Conservation (phyloP, 2,113 vertebrate species). For the Eublepharis macularius region DNA sequence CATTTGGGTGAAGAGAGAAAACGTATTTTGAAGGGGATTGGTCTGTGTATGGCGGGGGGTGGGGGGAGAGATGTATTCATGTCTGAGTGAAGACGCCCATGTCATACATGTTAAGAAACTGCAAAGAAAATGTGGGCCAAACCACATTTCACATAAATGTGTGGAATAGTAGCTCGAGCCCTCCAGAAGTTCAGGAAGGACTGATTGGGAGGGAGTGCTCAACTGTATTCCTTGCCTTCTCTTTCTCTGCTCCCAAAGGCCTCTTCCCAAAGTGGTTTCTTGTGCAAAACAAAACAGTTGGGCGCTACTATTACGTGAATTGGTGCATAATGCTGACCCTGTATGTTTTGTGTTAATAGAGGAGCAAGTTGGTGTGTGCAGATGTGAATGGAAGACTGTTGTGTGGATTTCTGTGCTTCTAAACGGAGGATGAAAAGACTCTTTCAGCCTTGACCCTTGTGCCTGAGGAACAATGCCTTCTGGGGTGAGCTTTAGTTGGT, state of each 20-base stretch:
- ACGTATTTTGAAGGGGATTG: not conserved
- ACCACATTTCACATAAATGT: not conserved
- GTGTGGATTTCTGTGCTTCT: slow-evolving; percentile 6
- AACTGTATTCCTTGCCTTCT: not conserved
- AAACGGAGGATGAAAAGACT: not conserved
- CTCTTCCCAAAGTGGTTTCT: not conserved
- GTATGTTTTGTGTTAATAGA: not conserved
- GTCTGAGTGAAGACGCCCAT: not conserved
- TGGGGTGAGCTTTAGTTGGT: not conserved
- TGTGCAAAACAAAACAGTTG: not conserved
- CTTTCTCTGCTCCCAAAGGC: not conserved
- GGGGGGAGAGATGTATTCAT: not conserved
- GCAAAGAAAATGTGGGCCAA: not conserved
- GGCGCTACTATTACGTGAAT: not conserved
- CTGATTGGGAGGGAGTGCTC: not conserved
- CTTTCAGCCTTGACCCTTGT: not conserved
- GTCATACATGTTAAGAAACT: not conserved
- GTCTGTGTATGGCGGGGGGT: not conserved
- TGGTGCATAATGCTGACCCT: not conserved
- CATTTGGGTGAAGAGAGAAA: not conserved
- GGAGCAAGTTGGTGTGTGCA: not conserved
- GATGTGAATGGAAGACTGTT: not conserved
- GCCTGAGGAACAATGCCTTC: slow-evolving; percentile 13
- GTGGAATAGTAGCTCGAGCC: not conserved
- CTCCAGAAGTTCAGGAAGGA: not conserved